phyloP scores from a whole-genome alignment of 1,140 invertebrate genomes.

The Marisa cornuarietis region DNA sequence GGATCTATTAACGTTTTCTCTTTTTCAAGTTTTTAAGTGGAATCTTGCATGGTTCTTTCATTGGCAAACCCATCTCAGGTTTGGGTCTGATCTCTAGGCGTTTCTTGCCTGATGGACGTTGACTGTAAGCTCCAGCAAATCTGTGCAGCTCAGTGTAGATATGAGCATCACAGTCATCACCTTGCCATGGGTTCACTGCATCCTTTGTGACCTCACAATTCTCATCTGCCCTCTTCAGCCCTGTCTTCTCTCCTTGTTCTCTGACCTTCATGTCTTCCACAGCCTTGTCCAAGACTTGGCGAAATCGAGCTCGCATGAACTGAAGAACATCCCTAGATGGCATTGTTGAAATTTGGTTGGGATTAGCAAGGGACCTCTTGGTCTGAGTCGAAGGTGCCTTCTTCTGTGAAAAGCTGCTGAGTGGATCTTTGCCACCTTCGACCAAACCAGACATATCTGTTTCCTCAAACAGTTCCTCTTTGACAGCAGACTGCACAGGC shows the following conservation, averaged over 20 bases:
- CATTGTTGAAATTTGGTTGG: constrained; percentile 7
- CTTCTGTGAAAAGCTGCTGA: background rate
- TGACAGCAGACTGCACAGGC: too few species aligned
- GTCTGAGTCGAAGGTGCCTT: background rate
- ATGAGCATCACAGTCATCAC: background rate
- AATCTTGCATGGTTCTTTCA: constrained; percentile 2
- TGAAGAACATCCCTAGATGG: constrained; percentile 38
- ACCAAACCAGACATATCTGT: too few species aligned
- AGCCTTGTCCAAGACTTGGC: constrained; percentile 32
- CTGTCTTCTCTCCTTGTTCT: constrained; percentile 8
- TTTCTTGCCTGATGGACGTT: constrained; percentile 1
- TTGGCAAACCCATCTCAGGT: constrained; percentile 1
- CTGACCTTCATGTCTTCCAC: constrained; percentile 22
- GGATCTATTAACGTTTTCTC: constrained; percentile 1
- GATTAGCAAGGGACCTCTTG: constrained; percentile 14
- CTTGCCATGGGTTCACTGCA: constrained; percentile 10
- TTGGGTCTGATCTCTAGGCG: constrained; percentile 18
- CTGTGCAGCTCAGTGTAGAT: background rate
- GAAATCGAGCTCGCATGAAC: constrained; percentile 39
- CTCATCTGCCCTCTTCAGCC: constrained; percentile 17
- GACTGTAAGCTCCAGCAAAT: background rate
- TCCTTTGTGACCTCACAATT: constrained; percentile 34
- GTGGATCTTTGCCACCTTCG: too few species aligned
- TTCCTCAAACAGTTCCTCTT: too few species aligned
- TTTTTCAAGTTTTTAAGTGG: constrained; percentile 18